Percentiles rank a stretch among this genome's conserved stretches.
Evolutionary conservation across 1,140 invertebrate species (phyloP).

Genomic region (Zophobas atratus): DNA sequence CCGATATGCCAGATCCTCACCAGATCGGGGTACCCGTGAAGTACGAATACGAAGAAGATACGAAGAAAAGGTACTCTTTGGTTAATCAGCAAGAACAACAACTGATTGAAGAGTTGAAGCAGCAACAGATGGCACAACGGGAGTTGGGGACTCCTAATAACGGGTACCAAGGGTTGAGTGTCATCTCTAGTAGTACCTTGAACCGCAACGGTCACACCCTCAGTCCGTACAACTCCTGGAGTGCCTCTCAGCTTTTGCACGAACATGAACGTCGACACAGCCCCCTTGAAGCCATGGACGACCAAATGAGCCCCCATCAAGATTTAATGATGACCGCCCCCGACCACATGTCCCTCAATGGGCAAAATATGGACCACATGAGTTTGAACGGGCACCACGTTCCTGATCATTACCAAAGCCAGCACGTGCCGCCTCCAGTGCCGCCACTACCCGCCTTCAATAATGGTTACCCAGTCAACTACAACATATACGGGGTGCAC

Average conservation of each 20-base stretch:
- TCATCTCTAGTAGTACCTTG: conserved; percentile 67
- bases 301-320: conserved; percentile 60
- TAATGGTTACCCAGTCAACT: conserved; percentile 65
- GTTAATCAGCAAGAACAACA: conserved; percentile 68
- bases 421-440: conserved; percentile 64
- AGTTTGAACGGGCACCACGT: conserved; percentile 62
- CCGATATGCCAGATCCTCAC: conserved; percentile 65
- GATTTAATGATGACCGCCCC: conserved; percentile 57
- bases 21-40: conserved; percentile 66
- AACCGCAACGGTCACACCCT: conserved; percentile 68
- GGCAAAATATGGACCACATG: conserved; percentile 61
- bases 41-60: conserved; percentile 67
- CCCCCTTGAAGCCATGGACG: conserved; percentile 65
- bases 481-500: conserved; percentile 67
- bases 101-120: conserved; percentile 67
- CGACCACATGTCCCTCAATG: conserved; percentile 1
- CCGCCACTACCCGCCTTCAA: conserved; percentile 66
- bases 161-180: conserved; percentile 64
- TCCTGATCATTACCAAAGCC: conserved; percentile 59
- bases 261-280: conserved; percentile 74
- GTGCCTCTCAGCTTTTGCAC: conserved; percentile 73
- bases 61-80: conserved; percentile 70
- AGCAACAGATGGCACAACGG: conserved; percentile 63
- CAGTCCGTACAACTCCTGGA: conserved; percentile 74
- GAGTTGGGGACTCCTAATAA: conserved; percentile 57